These are phyloP conservation scores for Pyralis farinalis DNA, from an alignment of 2,888 invertebrate genomes.

Conservation along the genomic window DNA sequence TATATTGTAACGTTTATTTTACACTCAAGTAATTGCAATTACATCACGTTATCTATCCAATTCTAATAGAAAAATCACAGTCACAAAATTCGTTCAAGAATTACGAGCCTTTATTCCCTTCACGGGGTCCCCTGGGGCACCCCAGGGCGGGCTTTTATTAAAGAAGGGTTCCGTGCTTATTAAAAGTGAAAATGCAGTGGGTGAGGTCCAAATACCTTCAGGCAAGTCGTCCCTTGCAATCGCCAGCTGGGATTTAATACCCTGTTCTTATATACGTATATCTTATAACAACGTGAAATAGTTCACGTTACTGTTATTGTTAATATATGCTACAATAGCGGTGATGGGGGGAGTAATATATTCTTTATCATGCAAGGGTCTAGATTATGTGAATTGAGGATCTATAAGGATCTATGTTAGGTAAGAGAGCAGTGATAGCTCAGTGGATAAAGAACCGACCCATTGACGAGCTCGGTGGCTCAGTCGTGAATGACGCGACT, in stretches of 20 bases:
- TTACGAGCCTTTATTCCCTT: constrained; percentile 2
- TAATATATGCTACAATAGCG: too few species aligned
- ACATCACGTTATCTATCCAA: constrained; percentile 4
- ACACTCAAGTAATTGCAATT: too few species aligned
- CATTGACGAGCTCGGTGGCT: too few species aligned
- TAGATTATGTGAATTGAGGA: too few species aligned
- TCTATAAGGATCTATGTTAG: too few species aligned
- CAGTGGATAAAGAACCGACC: too few species aligned
- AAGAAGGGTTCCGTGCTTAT: constrained; percentile 11
- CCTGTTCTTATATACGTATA: not conserved
- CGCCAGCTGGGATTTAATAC: constrained; percentile 6
- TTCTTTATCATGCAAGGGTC: too few species aligned
- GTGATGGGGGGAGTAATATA: too few species aligned
- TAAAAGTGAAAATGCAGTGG: constrained; percentile 7
- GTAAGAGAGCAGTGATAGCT: too few species aligned
- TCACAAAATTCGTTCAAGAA: constrained; percentile 3
- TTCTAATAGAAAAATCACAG: constrained; percentile 9
- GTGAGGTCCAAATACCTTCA: constrained; percentile 3
- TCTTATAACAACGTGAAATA: not conserved
- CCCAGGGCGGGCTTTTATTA: constrained; percentile 9
- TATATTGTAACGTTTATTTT: too few species aligned
- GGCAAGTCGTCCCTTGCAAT: constrained; percentile 3
- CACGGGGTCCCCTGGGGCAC: constrained; percentile 6
- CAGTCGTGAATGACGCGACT: too few species aligned
- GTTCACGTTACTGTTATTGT: too few species aligned